Conservation (phyloP, 2,797 vertebrate genomes). For the Luscinia megarhynchos region DNA sequence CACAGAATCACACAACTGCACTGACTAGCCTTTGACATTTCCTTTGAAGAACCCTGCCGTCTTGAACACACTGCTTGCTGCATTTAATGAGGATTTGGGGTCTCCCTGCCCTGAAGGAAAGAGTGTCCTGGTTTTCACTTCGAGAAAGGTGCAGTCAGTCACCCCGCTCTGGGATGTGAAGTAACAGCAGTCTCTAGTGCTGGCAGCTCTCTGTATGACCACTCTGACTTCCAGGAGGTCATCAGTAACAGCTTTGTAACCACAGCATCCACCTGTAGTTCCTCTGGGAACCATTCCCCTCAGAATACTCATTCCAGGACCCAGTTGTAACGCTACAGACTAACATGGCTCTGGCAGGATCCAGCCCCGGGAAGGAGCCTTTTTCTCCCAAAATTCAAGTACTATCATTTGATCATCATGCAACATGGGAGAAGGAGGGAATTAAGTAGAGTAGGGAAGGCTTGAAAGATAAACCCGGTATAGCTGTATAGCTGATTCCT, state of each 20-base stretch:
- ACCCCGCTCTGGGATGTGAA: no score
- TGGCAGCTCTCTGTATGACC: no score
- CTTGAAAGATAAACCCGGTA: no score
- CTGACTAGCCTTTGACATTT: neutral
- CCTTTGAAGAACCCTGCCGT: neutral
- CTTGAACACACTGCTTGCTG: neutral
- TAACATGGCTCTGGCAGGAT: neutral
- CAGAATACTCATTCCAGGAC: neutral
- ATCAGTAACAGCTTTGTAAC: no score
- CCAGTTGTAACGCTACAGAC: neutral
- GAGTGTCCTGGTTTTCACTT: neutral
- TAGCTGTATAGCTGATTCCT: no score
- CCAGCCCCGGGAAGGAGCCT: neutral
- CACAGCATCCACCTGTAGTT: no score
- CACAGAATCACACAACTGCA: no score
- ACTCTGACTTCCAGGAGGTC: no score
- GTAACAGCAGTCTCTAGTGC: neutral
- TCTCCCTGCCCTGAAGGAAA: neutral
- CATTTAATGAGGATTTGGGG: no score
- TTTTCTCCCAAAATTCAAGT: neutral
- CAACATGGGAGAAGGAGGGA: no score
- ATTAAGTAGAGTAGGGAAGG: no score
- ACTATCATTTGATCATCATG: neutral
- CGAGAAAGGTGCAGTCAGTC: neutral
- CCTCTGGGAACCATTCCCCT: neutral